These are phyloP conservation scores for Hydrozoanthus gracilis DNA, from an alignment of 92 coral and sea anemone species.

Conservation along the genomic window DNA sequence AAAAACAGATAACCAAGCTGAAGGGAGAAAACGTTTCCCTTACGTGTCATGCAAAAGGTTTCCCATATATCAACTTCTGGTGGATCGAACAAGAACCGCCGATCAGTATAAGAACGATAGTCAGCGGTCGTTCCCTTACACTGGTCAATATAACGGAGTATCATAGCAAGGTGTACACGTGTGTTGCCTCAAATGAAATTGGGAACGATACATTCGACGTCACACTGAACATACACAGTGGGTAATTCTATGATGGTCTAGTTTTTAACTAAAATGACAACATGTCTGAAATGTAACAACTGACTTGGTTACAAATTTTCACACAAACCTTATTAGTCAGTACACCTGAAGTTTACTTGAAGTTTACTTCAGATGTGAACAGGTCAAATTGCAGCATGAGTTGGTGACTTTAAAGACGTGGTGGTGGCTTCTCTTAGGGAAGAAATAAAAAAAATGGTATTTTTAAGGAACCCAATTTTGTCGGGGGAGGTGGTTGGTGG, in stretches of 20 bases:
- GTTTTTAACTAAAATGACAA: too few relatives aligned
- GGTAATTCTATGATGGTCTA: neutral
- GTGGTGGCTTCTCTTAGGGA: too few relatives aligned
- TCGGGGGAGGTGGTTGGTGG: too few relatives aligned
- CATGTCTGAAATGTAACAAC: too few relatives aligned
- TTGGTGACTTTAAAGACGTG: too few relatives aligned
- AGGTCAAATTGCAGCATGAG: too few relatives aligned
- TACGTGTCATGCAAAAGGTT: neutral
- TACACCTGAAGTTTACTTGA: too few relatives aligned
- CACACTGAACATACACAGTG: neutral
- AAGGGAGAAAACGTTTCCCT: neutral
- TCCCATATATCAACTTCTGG: neutral
- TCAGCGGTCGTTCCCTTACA: neutral
- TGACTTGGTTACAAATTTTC: too few relatives aligned
- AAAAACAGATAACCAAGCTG: neutral
- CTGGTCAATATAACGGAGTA: conserved; percentile 9
- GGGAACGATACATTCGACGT: conserved; percentile 5
- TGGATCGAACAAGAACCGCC: neutral
- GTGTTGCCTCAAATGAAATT: neutral
- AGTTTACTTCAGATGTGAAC: too few relatives aligned
- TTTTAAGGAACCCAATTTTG: too few relatives aligned
- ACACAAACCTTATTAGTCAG: too few relatives aligned
- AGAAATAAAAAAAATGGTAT: too few relatives aligned
- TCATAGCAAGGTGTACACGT: neutral
- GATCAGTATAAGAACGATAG: neutral